phyloP scores from a whole-genome alignment of 1,140 invertebrate genomes.

The Sinella curviseta region DNA sequence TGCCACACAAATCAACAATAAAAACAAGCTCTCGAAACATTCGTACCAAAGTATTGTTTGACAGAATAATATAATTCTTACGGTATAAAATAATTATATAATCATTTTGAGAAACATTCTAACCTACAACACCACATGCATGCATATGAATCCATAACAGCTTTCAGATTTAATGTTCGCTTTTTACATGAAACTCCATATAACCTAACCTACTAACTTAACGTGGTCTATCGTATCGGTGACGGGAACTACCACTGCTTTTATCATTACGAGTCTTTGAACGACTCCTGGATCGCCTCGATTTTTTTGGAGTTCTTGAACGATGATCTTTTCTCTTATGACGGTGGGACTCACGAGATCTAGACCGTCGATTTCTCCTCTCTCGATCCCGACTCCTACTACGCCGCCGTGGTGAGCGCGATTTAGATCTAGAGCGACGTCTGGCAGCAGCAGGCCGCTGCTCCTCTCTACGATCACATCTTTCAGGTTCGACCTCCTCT shows the following conservation, averaged over 20 bases:
- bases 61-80: too few species aligned
- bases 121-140: too few species aligned
- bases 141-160: too few species aligned
- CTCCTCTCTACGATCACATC: not conserved
- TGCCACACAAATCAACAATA: too few species aligned
- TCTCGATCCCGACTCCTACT: not conserved
- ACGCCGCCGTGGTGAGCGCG: not conserved
- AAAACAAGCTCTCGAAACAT: too few species aligned
- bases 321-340: conserved; percentile 4
- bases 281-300: not conserved
- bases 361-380: not conserved
- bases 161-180: too few species aligned
- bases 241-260: not conserved
- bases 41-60: too few species aligned
- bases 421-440: not conserved
- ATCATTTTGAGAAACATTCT: too few species aligned
- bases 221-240: not conserved
- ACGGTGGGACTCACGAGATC: not conserved
- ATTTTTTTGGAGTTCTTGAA: not conserved
- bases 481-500: conserved; percentile 9
- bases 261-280: not conserved
- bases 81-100: too few species aligned
- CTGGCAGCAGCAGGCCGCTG: not conserved
- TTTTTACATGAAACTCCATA: too few species aligned
- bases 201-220: not conserved